Conservation (phyloP, 2,113 vertebrate genomes). For the Ariopsis seemanni region DNA sequence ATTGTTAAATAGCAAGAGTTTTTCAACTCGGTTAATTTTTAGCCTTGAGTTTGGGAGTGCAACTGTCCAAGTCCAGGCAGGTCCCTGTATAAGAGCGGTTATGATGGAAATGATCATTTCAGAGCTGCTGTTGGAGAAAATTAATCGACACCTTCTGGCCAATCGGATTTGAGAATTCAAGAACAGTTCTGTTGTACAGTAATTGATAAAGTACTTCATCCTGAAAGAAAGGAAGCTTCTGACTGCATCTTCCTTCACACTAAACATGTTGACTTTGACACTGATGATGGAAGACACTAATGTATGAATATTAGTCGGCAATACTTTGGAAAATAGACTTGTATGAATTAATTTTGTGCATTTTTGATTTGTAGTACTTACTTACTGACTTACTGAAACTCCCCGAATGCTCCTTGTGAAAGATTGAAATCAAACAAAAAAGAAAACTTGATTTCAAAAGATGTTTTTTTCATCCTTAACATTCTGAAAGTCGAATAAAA, state of each 20-base stretch:
- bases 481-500: background rate
- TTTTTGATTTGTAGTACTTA: background rate
- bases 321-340: background rate
- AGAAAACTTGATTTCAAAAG: background rate
- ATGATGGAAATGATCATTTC: too few species aligned
- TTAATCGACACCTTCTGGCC: background rate
- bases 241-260: background rate
- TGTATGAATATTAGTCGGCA: background rate
- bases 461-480: background rate
- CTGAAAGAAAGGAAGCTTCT: too few species aligned
- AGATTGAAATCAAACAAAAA: background rate
- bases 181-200: background rate
- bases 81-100: too few species aligned
- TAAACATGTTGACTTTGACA: background rate
- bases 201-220: too few species aligned
- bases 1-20: too few species aligned
- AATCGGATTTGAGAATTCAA: background rate
- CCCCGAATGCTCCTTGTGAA: background rate
- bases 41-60: too few species aligned
- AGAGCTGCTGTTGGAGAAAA: too few species aligned
- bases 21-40: too few species aligned
- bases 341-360: background rate
- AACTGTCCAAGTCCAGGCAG: too few species aligned
- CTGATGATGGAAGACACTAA: background rate
- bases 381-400: background rate